Evolutionary conservation across 2,113 vertebrate genomes (phyloP).

Genomic region (Typhlomys cinereus): DNA sequence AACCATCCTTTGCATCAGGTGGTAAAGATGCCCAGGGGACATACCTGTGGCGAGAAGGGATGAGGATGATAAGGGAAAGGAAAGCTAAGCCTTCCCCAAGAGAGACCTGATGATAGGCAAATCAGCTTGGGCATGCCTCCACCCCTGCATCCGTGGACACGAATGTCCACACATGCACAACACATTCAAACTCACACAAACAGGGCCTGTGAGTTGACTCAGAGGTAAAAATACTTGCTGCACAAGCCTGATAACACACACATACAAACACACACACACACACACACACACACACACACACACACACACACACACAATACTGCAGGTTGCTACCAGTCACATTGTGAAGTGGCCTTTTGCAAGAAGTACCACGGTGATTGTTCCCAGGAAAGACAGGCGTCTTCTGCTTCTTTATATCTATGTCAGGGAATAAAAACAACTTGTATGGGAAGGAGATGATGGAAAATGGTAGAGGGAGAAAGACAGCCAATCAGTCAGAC

Average conservation of each 20-base stretch:
- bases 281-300: not conserved
- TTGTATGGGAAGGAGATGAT: not conserved
- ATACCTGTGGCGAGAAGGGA: not conserved
- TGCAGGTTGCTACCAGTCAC: not conserved
- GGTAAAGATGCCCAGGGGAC: too few species aligned
- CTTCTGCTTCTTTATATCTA: not conserved
- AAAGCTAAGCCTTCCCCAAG: not conserved
- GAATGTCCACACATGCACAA: too few species aligned
- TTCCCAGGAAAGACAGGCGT: not conserved
- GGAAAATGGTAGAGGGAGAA: too few species aligned
- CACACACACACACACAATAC: not conserved
- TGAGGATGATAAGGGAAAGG: not conserved
- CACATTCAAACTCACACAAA: not conserved
- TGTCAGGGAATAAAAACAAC: not conserved
- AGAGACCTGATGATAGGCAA: not conserved
- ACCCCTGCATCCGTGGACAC: not conserved
- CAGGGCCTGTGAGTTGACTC: too few species aligned
- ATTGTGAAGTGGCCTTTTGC: not conserved
- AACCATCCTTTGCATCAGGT: rapidly evolving
- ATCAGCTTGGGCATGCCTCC: not conserved
- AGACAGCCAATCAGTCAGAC: too few species aligned
- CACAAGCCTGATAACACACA: too few species aligned
- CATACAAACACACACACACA: not conserved
- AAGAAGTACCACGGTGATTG: not conserved
- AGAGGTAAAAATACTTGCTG: too few species aligned